A percentile compares a stretch with the other conserved stretches of the same genome.
Evolutionary conservation across 2,888 invertebrate genomes (phyloP).

Genomic region (Drosophila borborema): DNA sequence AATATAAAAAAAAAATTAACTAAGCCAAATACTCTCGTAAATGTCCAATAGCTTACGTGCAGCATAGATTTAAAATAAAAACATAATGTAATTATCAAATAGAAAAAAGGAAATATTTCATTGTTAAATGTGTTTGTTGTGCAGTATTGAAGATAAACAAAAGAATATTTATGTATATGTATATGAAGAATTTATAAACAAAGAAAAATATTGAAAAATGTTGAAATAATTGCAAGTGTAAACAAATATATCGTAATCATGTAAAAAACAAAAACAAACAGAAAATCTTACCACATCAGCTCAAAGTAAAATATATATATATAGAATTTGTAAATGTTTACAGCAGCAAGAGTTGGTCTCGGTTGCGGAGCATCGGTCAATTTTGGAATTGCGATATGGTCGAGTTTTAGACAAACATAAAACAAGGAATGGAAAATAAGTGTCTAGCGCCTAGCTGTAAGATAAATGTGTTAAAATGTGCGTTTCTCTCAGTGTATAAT

Average conservation of each 20-base stretch:
- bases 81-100: slow-evolving; percentile 45
- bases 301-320: slow-evolving; percentile 8
- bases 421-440: slow-evolving; percentile 10
- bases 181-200: slow-evolving; percentile 21
- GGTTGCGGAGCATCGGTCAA: slow-evolving; percentile 50
- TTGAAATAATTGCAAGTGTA: slow-evolving; percentile 12
- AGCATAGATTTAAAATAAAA: slow-evolving; percentile 36
- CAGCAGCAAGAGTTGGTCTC: slow-evolving; percentile 12
- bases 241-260: slow-evolving; percentile 7
- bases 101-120: slow-evolving; percentile 6
- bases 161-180: slow-evolving; percentile 11
- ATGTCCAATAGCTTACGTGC: slow-evolving; percentile 62
- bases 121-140: slow-evolving; percentile 54
- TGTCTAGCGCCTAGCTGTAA: slow-evolving; percentile 44
- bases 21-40: slow-evolving; percentile 60
- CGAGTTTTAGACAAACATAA: slow-evolving; percentile 20
- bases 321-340: slow-evolving; percentile 18
- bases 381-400: slow-evolving; percentile 52
- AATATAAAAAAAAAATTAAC: slow-evolving; percentile 6
- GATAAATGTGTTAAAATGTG: slow-evolving; percentile 62
- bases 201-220: slow-evolving; percentile 5
- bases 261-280: not conserved
- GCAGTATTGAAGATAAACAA: slow-evolving; percentile 23
- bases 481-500: slow-evolving; percentile 63
- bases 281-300: slow-evolving; percentile 22